Conservation (phyloP, 2,113 vertebrate species). For the Gymnogyps californianus region DNA sequence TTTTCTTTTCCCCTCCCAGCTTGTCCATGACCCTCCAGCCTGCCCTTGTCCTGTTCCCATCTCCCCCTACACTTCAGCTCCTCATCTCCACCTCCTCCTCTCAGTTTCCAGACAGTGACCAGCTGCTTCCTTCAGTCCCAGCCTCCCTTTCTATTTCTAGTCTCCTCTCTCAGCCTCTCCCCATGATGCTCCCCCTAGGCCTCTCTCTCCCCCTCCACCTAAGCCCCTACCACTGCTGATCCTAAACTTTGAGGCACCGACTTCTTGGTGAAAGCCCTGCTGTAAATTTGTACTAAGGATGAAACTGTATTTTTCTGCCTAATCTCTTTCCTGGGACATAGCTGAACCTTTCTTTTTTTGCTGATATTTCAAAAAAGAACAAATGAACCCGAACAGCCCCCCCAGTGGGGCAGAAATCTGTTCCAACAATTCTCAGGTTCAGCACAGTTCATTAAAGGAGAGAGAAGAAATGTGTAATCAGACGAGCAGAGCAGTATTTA, state of each 20-base stretch:
- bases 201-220: neutral
- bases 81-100: neutral
- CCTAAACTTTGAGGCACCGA: neutral
- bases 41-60: neutral
- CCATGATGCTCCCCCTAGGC: neutral
- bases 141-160: neutral
- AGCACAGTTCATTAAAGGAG: neutral
- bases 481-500: neutral
- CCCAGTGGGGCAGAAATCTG: neutral
- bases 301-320: neutral
- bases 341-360: neutral
- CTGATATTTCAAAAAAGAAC: neutral
- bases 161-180: neutral
- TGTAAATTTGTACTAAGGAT: neutral
- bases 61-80: neutral
- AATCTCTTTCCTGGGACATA: neutral
- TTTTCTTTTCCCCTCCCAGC: neutral
- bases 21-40: neutral
- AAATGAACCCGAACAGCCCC: neutral
- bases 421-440: neutral
- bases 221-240: neutral
- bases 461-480: neutral
- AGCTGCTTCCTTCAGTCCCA: neutral
- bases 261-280: neutral
- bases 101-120: neutral